A percentile compares a stretch with the other conserved stretches of the same genome.
phyloP scores from a whole-genome alignment of 2,888 invertebrate species.

The Thumatha senex region DNA sequence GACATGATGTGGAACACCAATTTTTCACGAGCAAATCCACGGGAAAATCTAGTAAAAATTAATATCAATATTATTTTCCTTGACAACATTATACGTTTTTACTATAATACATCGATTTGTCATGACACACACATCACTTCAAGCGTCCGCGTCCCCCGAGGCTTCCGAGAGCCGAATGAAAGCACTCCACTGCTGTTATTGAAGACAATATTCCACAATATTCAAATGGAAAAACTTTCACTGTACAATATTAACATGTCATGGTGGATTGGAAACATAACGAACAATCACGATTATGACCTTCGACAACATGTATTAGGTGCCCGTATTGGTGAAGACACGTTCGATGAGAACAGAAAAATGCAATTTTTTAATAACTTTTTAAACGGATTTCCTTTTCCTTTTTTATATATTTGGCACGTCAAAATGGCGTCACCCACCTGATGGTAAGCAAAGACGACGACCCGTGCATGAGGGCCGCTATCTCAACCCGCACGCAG shows the following conservation, averaged over 20 bases:
- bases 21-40: too few species aligned
- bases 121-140: neutral
- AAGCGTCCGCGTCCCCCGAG: neutral
- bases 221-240: conserved; percentile 2
- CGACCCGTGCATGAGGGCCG: too few species aligned
- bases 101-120: neutral
- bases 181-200: neutral
- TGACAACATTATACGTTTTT: neutral
- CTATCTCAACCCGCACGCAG: too few species aligned
- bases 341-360: too few species aligned
- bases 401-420: too few species aligned
- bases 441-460: too few species aligned
- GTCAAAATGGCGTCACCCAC: too few species aligned
- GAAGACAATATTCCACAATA: neutral
- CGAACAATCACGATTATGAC: conserved; percentile 4
- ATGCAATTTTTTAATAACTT: too few species aligned
- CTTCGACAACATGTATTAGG: neutral
- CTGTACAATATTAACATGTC: neutral
- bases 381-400: too few species aligned
- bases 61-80: too few species aligned
- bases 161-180: neutral
- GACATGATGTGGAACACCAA: too few species aligned
- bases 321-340: neutral
- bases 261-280: neutral
- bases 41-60: too few species aligned